phyloP scores from a whole-genome alignment of 2,797 vertebrate genomes.

The Trachops cirrhosus region DNA sequence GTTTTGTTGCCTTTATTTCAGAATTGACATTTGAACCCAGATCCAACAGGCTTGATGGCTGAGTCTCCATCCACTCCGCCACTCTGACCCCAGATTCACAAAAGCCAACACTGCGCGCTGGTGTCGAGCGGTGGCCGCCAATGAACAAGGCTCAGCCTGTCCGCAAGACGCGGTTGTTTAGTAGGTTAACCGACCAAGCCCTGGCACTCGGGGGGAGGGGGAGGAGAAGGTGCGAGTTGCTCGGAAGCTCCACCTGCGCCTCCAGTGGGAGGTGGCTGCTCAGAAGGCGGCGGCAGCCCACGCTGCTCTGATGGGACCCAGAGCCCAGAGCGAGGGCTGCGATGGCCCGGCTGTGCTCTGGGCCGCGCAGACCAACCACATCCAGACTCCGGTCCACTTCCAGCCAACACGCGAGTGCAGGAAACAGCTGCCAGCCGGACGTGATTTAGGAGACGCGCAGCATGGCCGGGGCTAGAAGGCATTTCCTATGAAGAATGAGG shows the following conservation, averaged over 20 bases:
- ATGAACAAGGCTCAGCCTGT: neutral
- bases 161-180: neutral
- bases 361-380: neutral
- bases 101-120: neutral
- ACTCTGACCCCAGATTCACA: neutral
- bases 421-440: neutral
- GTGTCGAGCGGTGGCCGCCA: neutral
- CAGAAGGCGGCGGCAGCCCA: neutral
- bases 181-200: neutral
- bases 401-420: neutral
- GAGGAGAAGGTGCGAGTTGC: neutral
- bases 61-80: neutral
- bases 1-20: neutral
- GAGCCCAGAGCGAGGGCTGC: neutral
- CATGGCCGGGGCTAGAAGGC: neutral
- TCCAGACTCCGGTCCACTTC: neutral
- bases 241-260: neutral
- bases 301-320: neutral
- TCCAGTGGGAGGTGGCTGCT: neutral
- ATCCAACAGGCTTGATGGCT: neutral
- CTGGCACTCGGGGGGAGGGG: accelerated
- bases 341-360: neutral
- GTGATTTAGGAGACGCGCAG: neutral
- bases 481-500: neutral
- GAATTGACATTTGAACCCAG: neutral